These are phyloP conservation scores for Heteromyza rotundicornis DNA, from an alignment of 2,888 invertebrate genomes.

Conservation along the genomic window DNA sequence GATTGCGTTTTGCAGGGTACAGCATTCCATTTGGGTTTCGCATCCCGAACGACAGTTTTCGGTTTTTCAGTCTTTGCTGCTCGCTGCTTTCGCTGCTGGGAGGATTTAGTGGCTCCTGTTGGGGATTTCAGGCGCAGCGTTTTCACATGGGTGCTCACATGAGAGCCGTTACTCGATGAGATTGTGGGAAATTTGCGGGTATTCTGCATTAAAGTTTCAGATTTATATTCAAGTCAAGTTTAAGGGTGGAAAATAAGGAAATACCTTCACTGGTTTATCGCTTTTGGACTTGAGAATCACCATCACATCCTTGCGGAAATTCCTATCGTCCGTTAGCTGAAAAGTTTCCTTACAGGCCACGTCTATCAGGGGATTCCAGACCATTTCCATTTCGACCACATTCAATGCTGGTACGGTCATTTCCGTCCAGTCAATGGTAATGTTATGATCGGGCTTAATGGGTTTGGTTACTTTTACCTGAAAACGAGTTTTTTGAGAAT, in stretches of 20 bases:
- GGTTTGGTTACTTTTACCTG: slow-evolving; percentile 65
- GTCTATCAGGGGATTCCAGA: slow-evolving; percentile 70
- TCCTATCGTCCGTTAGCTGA: slow-evolving; percentile 69
- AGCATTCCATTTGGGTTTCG: slow-evolving; percentile 17
- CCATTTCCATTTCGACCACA: slow-evolving; percentile 66
- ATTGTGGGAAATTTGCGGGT: slow-evolving; percentile 56
- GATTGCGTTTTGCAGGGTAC: not conserved
- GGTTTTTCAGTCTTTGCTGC: slow-evolving; percentile 5
- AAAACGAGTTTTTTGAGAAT: slow-evolving; percentile 7
- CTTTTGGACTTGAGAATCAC: slow-evolving; percentile 68
- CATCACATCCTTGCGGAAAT: slow-evolving; percentile 72
- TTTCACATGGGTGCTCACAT: slow-evolving; percentile 34
- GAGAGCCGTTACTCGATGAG: slow-evolving; percentile 34
- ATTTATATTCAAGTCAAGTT: not conserved
- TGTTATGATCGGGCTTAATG: slow-evolving; percentile 67
- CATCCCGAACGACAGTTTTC: not conserved
- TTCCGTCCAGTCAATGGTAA: slow-evolving; percentile 67
- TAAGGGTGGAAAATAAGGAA: slow-evolving; percentile 5
- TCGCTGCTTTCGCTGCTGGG: slow-evolving; percentile 36
- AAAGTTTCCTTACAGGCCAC: slow-evolving; percentile 70
- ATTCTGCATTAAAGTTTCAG: slow-evolving; percentile 27
- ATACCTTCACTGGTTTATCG: slow-evolving; percentile 50
- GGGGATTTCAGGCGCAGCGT: slow-evolving; percentile 59
- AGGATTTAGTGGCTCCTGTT: slow-evolving; percentile 48
- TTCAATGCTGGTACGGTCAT: slow-evolving; percentile 66